Evolutionary conservation across 2,113 vertebrate genomes (phyloP).

Genomic region (Gadus chalcogrammus): DNA sequence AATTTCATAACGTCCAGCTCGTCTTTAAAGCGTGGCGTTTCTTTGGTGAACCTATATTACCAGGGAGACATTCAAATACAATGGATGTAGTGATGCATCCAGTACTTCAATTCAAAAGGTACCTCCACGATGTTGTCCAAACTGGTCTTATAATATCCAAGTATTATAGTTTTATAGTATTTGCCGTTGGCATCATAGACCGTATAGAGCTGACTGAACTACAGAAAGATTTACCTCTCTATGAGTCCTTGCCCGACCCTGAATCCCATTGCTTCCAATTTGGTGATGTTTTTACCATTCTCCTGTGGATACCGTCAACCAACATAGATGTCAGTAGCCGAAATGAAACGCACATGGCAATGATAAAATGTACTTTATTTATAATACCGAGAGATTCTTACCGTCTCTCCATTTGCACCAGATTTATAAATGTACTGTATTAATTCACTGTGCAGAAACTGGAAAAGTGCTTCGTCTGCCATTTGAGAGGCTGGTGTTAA

Average conservation of each 20-base stretch:
- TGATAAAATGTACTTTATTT: no score
- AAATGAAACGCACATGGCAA: neutral
- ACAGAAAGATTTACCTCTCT: slow-evolving; percentile 77
- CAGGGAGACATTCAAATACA: slow-evolving; percentile 23
- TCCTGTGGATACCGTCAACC: slow-evolving; percentile 69
- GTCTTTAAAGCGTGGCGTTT: slow-evolving; percentile 93
- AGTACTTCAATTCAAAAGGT: neutral
- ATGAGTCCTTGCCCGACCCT: slow-evolving; percentile 91
- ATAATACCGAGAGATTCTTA: slow-evolving; percentile 56
- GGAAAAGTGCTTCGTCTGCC: slow-evolving; percentile 89
- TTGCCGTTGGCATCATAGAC: neutral
- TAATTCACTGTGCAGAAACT: slow-evolving; percentile 87
- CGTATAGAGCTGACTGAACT: neutral
- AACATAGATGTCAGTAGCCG: neutral
- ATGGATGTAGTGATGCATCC: neutral
- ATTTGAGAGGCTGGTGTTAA: slow-evolving; percentile 48
- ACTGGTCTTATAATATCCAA: neutral
- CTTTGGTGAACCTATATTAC: slow-evolving; percentile 86
- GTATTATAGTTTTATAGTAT: neutral
- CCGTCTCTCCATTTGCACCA: slow-evolving; percentile 80
- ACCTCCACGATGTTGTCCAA: neutral
- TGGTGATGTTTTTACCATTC: slow-evolving; percentile 87
- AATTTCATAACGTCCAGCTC: slow-evolving; percentile 97
- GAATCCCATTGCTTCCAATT: slow-evolving; percentile 91
- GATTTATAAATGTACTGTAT: slow-evolving; percentile 86